Percentiles rank a stretch among this genome's conserved stretches.
Conservation (phyloP, 2,113 vertebrate genomes). For the Tangachromis dhanisi region DNA sequence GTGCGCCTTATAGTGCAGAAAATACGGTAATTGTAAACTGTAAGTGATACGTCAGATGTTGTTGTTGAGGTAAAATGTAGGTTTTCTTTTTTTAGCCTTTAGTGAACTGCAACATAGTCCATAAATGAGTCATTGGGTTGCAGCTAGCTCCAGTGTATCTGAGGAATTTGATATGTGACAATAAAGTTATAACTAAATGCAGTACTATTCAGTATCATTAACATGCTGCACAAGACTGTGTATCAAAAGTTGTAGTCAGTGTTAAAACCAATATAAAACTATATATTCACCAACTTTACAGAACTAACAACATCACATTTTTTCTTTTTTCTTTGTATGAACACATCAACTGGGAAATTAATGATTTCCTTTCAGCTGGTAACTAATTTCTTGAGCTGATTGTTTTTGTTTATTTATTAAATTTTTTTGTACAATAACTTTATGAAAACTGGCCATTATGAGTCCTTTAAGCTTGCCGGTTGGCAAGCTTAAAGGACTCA, state of each 20-base stretch:
- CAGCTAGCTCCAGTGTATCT: not conserved
- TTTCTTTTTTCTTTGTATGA: not conserved
- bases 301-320: not conserved
- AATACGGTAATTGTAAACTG: not conserved
- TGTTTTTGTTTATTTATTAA: not conserved
- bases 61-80: not conserved
- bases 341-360: not conserved
- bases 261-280: not conserved
- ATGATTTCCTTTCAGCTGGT: not conserved
- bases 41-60: not conserved
- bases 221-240: not conserved
- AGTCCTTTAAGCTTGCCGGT: not conserved
- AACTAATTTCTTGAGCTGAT: not conserved
- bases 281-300: not conserved
- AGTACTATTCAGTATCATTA: not conserved
- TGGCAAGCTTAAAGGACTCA: too few species aligned
- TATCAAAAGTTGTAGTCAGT: not conserved
- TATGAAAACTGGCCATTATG: not conserved
- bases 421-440: not conserved
- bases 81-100: not conserved
- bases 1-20: too few species aligned
- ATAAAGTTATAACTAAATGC: not conserved
- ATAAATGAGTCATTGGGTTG: not conserved
- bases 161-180: not conserved
- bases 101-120: not conserved